Evolutionary conservation across 2,888 invertebrate species (phyloP), one percentile per base, ranked within the genome.

Genomic region (Drosophila falleni): DNA sequence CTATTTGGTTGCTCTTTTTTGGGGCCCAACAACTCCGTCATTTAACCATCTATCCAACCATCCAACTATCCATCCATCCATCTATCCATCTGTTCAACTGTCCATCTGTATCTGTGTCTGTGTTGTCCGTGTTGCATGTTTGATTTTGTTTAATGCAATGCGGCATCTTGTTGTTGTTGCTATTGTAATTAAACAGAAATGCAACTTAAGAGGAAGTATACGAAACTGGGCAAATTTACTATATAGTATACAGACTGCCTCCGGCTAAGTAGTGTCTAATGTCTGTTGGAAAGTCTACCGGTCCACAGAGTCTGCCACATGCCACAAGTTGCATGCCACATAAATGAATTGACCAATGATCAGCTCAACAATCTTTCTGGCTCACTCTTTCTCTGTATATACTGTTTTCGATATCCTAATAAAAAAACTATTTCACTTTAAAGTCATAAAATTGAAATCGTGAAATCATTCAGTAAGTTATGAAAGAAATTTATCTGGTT

Each of bases 141-240:
- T 63, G 59, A 64, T 56, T 63, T 63, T 33, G 33, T 41, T 58
- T 63, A 63, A 58, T 63, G 62, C 62, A 63, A 63, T 51, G 42
- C 33, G 9, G 31, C 47, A 63, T 58, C 63, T 63, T 89, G 84
- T 76, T 84, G 78, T 37, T 67, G 67, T 29, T 63, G 58, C 61
- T 60, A 54, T 41, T 67, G 67, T 29, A 76, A 76, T 76, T 78
- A 55, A 62, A 54, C 54, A 54, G 35, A 54, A 62, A 56, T 63
- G 50, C 51, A 58, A 54, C 29, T 33, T 50, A 76, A 67, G 85
- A 87, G 82, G 82, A 82, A 87, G 82, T 79, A 50, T 46, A 61
- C 26, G 56, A 63, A 63, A 63, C 63, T 63, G 49, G 63, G 63
- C 63, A 56, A 63, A 41, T n/a, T 15, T 29, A 23, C 23, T 23